Evolutionary conservation across 1,140 invertebrate genomes (phyloP).

Genomic region (Antheraea mylitta): DNA sequence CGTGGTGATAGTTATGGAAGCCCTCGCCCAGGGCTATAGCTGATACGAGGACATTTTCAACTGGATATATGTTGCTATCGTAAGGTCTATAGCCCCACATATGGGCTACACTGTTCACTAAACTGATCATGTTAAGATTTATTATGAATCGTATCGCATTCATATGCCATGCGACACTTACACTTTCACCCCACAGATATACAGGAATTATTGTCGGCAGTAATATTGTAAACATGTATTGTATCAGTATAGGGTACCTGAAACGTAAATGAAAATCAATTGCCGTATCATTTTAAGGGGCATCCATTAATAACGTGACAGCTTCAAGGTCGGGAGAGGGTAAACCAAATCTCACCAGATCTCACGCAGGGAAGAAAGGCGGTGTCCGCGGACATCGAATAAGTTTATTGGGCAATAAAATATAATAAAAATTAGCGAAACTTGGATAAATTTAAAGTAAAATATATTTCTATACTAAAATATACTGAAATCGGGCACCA

Average conservation of each 20-base stretch:
- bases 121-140: neutral
- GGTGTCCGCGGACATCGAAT: too few relatives aligned
- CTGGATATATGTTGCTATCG: conserved; percentile 37
- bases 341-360: too few relatives aligned
- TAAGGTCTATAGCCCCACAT: conserved; percentile 12
- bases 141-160: conserved; percentile 7
- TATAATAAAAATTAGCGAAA: too few relatives aligned
- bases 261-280: neutral
- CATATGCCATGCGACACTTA: conserved; percentile 9
- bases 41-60: conserved; percentile 15
- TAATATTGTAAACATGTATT: neutral
- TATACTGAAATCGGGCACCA: too few relatives aligned
- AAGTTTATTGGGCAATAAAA: too few relatives aligned
- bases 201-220: conserved; percentile 5
- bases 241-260: conserved; percentile 4
- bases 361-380: too few relatives aligned
- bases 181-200: conserved; percentile 9
- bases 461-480: too few relatives aligned
- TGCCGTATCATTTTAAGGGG: too few relatives aligned
- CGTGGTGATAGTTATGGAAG: conserved; percentile 14
- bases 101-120: conserved; percentile 11
- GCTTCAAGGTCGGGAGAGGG: too few relatives aligned
- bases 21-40: conserved; percentile 2
- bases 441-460: too few relatives aligned
- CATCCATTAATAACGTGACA: too few relatives aligned